Conservation (phyloP, 2,113 vertebrate genomes). For the Hyperopisus bebe region DNA sequence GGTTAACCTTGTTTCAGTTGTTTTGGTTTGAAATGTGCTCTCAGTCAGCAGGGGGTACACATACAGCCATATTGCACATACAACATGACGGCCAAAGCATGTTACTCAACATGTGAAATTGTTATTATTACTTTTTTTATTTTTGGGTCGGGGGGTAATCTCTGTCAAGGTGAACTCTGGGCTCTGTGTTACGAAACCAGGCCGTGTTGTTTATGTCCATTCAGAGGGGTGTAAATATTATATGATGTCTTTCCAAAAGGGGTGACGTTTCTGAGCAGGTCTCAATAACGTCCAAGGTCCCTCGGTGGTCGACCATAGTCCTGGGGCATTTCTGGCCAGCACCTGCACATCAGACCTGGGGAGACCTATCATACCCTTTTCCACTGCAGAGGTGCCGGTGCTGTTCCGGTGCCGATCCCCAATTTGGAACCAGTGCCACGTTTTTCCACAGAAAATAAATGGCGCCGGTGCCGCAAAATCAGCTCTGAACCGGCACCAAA, state of each 20-base stretch:
- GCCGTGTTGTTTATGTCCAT: neutral
- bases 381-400: no score
- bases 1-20: neutral
- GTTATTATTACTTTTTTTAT: neutral
- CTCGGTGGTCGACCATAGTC: neutral
- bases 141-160: neutral
- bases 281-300: neutral
- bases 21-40: neutral
- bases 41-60: neutral
- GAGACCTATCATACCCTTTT: constrained; percentile 41
- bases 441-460: no score
- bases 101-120: neutral
- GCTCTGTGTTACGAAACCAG: neutral
- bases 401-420: no score
- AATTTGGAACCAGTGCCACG: no score
- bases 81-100: neutral
- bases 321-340: constrained; percentile 17
- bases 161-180: neutral
- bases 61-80: neutral
- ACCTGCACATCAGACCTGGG: constrained; percentile 51
- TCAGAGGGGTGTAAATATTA: neutral
- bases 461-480: no score
- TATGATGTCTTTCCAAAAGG: neutral
- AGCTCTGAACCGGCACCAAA: no score
- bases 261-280: constrained; percentile 15